These are phyloP conservation scores for Cristatella mucedo DNA, from an alignment of 2,888 invertebrate species.

Conservation along the genomic window DNA sequence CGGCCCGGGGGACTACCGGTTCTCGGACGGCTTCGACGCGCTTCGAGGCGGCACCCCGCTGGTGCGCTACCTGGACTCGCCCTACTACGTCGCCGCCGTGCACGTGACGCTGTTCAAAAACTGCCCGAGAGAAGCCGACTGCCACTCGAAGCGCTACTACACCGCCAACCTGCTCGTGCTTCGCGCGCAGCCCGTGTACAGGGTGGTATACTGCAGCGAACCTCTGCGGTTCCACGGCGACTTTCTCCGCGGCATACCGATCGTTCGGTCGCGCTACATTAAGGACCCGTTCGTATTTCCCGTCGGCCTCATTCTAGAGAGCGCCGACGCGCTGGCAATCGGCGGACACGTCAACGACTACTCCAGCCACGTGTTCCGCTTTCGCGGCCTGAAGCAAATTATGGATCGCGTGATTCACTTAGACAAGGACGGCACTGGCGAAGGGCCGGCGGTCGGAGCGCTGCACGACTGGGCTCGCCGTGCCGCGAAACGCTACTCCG, in stretches of 20 bases:
- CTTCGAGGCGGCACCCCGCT: constrained; percentile 19
- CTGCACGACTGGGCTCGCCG: too few species aligned
- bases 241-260: constrained; percentile 15
- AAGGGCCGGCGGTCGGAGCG: constrained; percentile 2
- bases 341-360: constrained; percentile 19
- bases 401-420: constrained; percentile 4
- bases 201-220: constrained; percentile 18
- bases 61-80: constrained; percentile 14
- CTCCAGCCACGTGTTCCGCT: constrained; percentile 15
- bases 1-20: constrained; percentile 4
- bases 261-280: constrained; percentile 16
- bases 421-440: not conserved
- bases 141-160: constrained; percentile 14
- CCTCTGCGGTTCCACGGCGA: constrained; percentile 15
- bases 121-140: too few species aligned
- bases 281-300: constrained; percentile 20
- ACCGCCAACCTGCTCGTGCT: constrained; percentile 18
- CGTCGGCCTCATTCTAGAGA: constrained; percentile 17
- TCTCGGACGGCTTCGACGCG: constrained; percentile 9
- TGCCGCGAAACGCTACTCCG: too few species aligned
- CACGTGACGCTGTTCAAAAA: constrained; percentile 15
- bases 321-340: constrained; percentile 14
- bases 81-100: constrained; percentile 18
- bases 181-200: constrained; percentile 13
- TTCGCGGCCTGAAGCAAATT: constrained; percentile 14